Base-by-base conservation (phyloP, 2,113 vertebrate genomes). In the Bujurquina vittata region DNA sequence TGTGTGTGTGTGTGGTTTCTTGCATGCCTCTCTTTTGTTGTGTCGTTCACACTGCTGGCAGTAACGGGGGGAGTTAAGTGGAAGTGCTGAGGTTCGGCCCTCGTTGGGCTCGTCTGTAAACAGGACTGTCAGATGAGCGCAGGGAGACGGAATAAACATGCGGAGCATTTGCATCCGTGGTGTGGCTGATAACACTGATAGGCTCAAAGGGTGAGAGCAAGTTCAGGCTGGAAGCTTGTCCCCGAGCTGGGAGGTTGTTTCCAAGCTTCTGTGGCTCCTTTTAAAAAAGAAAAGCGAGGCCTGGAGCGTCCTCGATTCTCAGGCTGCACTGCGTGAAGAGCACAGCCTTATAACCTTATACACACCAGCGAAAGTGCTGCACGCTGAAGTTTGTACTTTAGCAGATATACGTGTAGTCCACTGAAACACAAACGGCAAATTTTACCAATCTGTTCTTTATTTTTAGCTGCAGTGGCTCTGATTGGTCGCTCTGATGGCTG, bases 1-100 rank as follows among this genome's bases (percentile, higher is more conserved):
- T 33, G 33, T 33, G 33, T 33, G 6, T 33, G 33, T 7, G 33
- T 7, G 33, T 73, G 35, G 7, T 31, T 23, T 22, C 23, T 37
- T 23, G 63, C 37, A 11, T 52, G 89, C 77, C 73, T 93, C 77
- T 91, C 87, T 91, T 86, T 91, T 92, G 88, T 93, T 93, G 89
- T 88, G 89, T 87, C 88, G 81, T 87, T 92, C 80, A 86, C 90
- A 87, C 88, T 91, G 86, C 91, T 94, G 74, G 90, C 60, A 80
- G 69, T 90, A 93, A 88, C 92, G 87, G 92, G 84, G 90, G 86
- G 84, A 86, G 88, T 85, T 74, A 92, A 94, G 89, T 83, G 88
- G 80, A 89, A 90, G 89, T 84, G 83, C 77, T 54, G 85, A 65
- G 88, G 83, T 83, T 89, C 69, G 82, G 85, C 82, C 83, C 90